Evolutionary conservation across 2,113 vertebrate genomes (phyloP), one percentile per base, ranked within the genome.

Genomic region (Prietella phreatophila): DNA sequence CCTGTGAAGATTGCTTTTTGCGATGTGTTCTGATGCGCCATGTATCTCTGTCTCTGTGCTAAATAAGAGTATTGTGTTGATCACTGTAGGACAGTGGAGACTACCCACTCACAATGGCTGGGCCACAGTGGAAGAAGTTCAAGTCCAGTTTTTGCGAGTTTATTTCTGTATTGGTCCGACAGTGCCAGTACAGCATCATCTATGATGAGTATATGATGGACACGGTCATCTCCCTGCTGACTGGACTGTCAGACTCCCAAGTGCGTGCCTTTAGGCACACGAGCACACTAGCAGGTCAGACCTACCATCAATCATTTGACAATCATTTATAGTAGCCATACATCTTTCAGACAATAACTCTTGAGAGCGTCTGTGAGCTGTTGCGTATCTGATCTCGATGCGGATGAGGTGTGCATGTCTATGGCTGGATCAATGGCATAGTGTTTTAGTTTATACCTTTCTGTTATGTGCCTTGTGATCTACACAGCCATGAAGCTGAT

Each of bases 121-220:
- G 98, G 89, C 98, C 98, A 63, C 97, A 98, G 92, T 99, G 98
- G 98, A 99, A 99, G 93, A 99, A 99, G 92, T 99, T 99, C 94
- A 99, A 99, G 92, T 96, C 97, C 88, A 99, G 97, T 93, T 99
- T 99, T 94, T 99, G 98, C 94, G 98, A 99, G 96, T 99, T 99
- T 93, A 99, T 99, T 92, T 96, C 97, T 0, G 98, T 99, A 14
- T 95, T 99, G 47, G 98, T 99, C 89, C 96, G 98, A 89, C 98
- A 99, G 79, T 99, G 98, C 95, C 98, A 99, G 50, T 99, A 99
- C 93, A 99, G 98, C 94, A 99, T 99, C 95, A 99, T 99, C 96
- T 99, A 99, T 93, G 98, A 99, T 93, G 98, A 99, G 63, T 99
- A 99, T 92, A 99, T 99, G 98, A 99, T 99, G 98, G 98, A 99